Base-by-base conservation (phyloP, 2,113 vertebrate species). In the Hemiscyllium ocellatum region DNA sequence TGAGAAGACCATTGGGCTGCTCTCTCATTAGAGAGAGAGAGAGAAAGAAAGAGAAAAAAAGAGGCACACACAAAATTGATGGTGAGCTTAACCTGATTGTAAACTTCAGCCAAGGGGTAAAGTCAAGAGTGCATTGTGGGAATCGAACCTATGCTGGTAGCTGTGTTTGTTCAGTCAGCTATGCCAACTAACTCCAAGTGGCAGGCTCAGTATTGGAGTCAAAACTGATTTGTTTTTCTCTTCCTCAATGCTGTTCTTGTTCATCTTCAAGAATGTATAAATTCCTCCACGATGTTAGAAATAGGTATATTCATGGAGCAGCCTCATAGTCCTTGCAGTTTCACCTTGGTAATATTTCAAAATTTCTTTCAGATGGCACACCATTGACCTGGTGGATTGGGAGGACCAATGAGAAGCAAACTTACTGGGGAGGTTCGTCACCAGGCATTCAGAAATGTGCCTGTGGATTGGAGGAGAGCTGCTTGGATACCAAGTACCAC, bases 351-450 rank as follows among this genome's bases (percentile, higher is more conserved):
- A 93, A 93, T 93, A 93, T 66, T 66, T 66, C 89, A 10, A 66
- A 93, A 15, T 66, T 93, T 66, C 61, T 97, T 98, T 93, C 97
- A 98, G 98, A 97, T 96, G 98, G 98, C 26, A 96, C 96, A 66
- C 97, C 98, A 47, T 96, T 98, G 94, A 98, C 97, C 96, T 98
- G 98, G 98, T 98, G 98, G 98, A 96, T 98, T 96, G 98, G 98
- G 96, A 97, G 97, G 96, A 98, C 97, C 95, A 98, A 98, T 72
- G 98, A 98, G 96, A 97, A 97, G 26, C 98, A 98, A 0, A 97
- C 97, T 0, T 98, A 98, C 29, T 98, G 98, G 98, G 98, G 97
- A 96, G 98, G 98, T 95, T 97, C 98, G 33, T 96, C 96, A 33
- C 97, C 97, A 90, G 96, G 97, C 90, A 96, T 96, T 89, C 97